Conservation (phyloP, 2,797 vertebrate species). For the Atherinosoma microstoma region DNA sequence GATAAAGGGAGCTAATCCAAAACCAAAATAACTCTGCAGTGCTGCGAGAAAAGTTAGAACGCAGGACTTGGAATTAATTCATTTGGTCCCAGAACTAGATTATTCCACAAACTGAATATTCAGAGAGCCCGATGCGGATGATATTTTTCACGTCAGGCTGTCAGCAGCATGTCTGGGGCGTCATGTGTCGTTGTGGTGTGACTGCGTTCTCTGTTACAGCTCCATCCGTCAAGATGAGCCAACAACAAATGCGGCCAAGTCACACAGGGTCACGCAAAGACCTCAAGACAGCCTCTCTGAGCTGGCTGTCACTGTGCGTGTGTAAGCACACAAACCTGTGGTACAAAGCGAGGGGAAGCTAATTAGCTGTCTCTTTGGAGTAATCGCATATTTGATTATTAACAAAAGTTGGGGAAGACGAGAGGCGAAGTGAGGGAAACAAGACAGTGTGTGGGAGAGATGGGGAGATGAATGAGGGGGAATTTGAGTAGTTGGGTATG, state of each 20-base stretch:
- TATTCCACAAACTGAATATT: constrained; percentile 67
- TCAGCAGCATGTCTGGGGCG: constrained; percentile 51
- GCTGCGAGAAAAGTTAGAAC: constrained; percentile 54
- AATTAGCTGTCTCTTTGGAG: constrained; percentile 80
- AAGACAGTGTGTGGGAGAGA: constrained; percentile 59
- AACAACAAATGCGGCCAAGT: constrained; percentile 57
- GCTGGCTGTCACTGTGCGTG: constrained; percentile 59
- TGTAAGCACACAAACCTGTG: constrained; percentile 52
- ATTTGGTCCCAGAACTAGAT: constrained; percentile 51
- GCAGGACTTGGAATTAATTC: constrained; percentile 57
- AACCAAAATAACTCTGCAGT: constrained; percentile 61
- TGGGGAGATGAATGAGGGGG: constrained; percentile 64
- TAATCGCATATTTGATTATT: constrained; percentile 82
- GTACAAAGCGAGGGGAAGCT: constrained; percentile 39
- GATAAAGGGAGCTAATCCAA: constrained; percentile 59
- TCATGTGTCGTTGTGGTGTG: constrained; percentile 43
- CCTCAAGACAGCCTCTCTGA: constrained; percentile 63
- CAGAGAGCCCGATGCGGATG: constrained; percentile 60
- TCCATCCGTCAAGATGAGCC: constrained; percentile 66
- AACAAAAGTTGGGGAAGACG: constrained; percentile 70
- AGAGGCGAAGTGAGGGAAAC: constrained; percentile 45
- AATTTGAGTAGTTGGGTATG: constrained; percentile 64
- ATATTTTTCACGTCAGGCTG: constrained; percentile 61
- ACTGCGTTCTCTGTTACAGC: constrained; percentile 65
- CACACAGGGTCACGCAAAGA: constrained; percentile 52